Conservation (phyloP, 2,888 invertebrate species). For the Baronia brevicornis region DNA sequence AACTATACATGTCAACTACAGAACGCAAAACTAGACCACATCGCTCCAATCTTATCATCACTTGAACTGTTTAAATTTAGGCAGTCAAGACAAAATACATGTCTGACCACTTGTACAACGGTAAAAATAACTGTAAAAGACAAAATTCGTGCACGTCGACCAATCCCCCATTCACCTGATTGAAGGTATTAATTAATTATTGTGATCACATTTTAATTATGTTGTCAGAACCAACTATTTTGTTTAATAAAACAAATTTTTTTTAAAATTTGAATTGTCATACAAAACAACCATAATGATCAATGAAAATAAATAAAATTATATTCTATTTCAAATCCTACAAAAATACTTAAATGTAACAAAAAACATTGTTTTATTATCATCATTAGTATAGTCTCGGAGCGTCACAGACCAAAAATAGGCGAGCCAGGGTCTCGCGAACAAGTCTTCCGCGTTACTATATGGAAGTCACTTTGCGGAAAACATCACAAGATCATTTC, state of each 20-base stretch:
- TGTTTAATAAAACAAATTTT: too few relatives aligned
- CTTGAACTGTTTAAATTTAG: constrained; percentile 47
- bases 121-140: constrained; percentile 67
- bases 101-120: constrained; percentile 68
- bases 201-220: too few relatives aligned
- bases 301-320: too few relatives aligned
- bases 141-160: constrained; percentile 58
- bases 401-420: constrained; percentile 63
- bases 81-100: constrained; percentile 58
- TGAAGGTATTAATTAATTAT: too few relatives aligned
- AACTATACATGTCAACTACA: too few relatives aligned
- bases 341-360: too few relatives aligned
- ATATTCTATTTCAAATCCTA: too few relatives aligned
- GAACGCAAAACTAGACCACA: constrained; percentile 19
- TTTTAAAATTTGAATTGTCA: too few relatives aligned
- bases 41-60: constrained; percentile 25
- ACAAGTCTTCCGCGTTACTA: constrained; percentile 51
- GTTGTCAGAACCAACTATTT: too few relatives aligned
- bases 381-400: constrained; percentile 10
- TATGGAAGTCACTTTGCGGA: constrained; percentile 34
- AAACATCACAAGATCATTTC: constrained; percentile 24
- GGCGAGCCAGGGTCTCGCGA: constrained; percentile 56
- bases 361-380: constrained; percentile 14
- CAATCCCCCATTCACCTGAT: too few relatives aligned
- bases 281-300: too few relatives aligned